Evolutionary conservation across 2,113 vertebrate genomes (phyloP).

Genomic region (Geothlypis trichas): DNA sequence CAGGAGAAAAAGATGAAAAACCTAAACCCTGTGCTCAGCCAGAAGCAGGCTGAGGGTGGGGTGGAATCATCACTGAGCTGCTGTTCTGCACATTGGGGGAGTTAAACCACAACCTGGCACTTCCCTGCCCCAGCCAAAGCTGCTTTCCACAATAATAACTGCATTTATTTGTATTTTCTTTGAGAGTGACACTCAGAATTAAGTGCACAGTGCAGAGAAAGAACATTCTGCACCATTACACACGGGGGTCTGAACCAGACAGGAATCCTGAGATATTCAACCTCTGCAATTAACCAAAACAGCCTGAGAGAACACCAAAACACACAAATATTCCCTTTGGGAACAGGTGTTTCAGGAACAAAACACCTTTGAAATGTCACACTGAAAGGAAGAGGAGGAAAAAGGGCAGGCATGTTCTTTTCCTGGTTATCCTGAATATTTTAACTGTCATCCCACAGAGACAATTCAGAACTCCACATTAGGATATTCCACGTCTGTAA

Average conservation of each 20-base stretch:
- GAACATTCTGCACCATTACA: background rate
- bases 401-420: background rate
- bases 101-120: background rate
- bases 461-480: background rate
- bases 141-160: background rate
- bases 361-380: background rate
- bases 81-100: background rate
- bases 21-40: background rate
- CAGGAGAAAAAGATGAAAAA: background rate
- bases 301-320: background rate
- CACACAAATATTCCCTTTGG: background rate
- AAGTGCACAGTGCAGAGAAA: background rate
- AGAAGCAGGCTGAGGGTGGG: background rate
- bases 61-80: background rate
- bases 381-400: background rate
- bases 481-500: background rate
- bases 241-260: accelerated
- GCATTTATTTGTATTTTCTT: background rate
- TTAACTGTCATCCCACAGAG: background rate
- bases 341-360: background rate
- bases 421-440: background rate
- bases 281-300: background rate
- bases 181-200: background rate
- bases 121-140: background rate
- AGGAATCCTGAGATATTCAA: background rate